Conservation (phyloP, 2,797 vertebrate species). For the Menidia menidia region DNA sequence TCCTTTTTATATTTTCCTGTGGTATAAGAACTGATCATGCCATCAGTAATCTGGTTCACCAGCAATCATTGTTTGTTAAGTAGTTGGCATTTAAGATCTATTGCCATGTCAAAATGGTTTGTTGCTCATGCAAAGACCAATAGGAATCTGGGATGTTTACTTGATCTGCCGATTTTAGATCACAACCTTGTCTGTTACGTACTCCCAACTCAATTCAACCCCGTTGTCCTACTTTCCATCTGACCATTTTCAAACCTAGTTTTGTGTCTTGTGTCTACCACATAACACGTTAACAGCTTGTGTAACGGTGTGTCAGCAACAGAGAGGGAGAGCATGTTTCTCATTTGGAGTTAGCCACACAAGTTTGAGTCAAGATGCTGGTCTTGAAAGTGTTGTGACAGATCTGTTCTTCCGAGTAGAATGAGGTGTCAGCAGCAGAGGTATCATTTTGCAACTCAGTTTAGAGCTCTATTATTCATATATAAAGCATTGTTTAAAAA, state of each 20-base stretch:
- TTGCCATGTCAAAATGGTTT: constrained; percentile 48
- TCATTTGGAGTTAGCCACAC: not conserved
- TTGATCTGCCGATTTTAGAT: constrained; percentile 36
- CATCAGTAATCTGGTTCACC: constrained; percentile 29
- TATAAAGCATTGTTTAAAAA: not conserved
- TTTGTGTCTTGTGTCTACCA: not conserved
- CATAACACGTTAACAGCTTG: not conserved
- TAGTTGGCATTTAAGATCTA: constrained; percentile 50
- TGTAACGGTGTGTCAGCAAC: not conserved
- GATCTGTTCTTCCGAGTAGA: not conserved
- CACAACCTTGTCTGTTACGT: constrained; percentile 15
- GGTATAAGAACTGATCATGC: constrained; percentile 11
- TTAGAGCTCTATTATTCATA: not conserved
- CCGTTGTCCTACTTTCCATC: constrained; percentile 12
- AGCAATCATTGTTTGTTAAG: constrained; percentile 63
- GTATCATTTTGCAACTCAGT: too few species aligned
- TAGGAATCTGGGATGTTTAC: constrained; percentile 36
- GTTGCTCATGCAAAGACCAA: constrained; percentile 38
- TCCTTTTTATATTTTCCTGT: constrained; percentile 7
- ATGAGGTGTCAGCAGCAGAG: not conserved
- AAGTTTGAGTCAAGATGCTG: not conserved
- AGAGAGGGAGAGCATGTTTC: not conserved
- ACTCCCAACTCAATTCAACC: constrained; percentile 12
- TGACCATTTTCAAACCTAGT: not conserved
- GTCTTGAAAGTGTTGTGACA: not conserved